Base-by-base conservation (phyloP, 2,888 invertebrate species). In the Oxycera nigricornis region DNA sequence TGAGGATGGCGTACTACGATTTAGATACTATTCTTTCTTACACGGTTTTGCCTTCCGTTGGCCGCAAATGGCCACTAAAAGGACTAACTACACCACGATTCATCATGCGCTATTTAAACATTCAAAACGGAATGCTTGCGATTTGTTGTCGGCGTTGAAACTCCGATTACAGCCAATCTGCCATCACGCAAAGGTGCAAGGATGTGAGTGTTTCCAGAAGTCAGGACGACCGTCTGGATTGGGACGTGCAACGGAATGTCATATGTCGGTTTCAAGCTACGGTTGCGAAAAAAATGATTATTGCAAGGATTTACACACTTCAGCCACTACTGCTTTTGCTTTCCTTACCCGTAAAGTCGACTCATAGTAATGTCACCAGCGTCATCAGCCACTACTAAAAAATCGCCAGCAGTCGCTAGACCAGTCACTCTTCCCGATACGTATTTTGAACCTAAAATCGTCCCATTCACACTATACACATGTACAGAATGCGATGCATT, bases 111-210 rank as follows among this genome's bases (percentile, higher is more conserved):
- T 7, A 35, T 11, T 78, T 82, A 85, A 65, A 85, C 84, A 79
- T 82, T 85, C 73, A 85, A 81, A 75, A 85, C 84, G 79, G 83
- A 82, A 82, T 85, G 85, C 78, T 84, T 85, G 73, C 84, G 84
- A 76, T 77, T 80, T 22, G 78, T 79, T 39, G 79, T 77, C 2
- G 86, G 85, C 76, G 84, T 77, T 70, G 86, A 84, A 2, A 87
- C 84, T 72, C 86, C 87, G 59, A 87, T 84, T 50, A 88, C 86
- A n/a, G 86, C 86, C 55, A 88, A 80, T 57, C 86, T 86, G 2
- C 90, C 90, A 80, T 90, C 90, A 1, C 87, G 83, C 17, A 90
- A 82, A 0, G 89, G 88, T 0, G 87, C 88, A 76, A 90, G 81
- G 70, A 90, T 84, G 79, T 90, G 90, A 39, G 88, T 89, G 78